Evolutionary conservation across 2,113 vertebrate genomes (phyloP).

Genomic region (Thymallus thymallus): DNA sequence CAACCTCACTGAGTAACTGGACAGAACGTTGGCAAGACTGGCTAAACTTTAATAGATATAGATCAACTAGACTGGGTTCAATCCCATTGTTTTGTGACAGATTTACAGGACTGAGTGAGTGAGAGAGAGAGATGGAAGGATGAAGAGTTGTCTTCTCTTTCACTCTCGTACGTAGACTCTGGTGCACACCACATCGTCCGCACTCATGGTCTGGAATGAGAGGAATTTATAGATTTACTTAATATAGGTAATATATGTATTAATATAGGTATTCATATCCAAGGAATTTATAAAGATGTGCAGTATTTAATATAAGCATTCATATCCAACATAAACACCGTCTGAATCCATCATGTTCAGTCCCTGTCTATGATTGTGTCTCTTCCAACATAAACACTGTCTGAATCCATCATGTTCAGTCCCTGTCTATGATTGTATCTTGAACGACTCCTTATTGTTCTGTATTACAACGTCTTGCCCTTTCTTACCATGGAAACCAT

Average conservation of each 20-base stretch:
- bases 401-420: no score
- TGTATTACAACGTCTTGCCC: neutral
- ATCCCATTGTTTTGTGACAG: no score
- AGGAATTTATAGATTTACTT: neutral
- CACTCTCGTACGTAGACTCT: slow-evolving; percentile 86
- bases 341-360: no score
- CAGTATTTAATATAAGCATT: no score
- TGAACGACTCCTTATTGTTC: no score
- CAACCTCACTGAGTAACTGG: slow-evolving; percentile 23
- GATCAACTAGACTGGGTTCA: slow-evolving; percentile 29
- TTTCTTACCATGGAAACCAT: no score
- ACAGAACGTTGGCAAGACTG: slow-evolving; percentile 10
- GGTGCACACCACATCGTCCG: slow-evolving; percentile 87
- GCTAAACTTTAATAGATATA: slow-evolving; percentile 32
- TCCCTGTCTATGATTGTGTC: no score
- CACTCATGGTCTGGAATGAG: slow-evolving; percentile 84
- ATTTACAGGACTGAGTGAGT: neutral
- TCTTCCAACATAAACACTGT: no score
- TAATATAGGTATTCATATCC: neutral
- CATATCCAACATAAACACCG: no score
- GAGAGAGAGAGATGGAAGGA: neutral
- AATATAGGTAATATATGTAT: no score
- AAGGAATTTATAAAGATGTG: neutral
- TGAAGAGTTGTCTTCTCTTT: slow-evolving; percentile 65
- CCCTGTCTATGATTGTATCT: neutral